Evolutionary conservation across 2,113 vertebrate species (phyloP), one percentile per base, ranked within the genome.

Genomic region (Gasterosteus nipponicus): DNA sequence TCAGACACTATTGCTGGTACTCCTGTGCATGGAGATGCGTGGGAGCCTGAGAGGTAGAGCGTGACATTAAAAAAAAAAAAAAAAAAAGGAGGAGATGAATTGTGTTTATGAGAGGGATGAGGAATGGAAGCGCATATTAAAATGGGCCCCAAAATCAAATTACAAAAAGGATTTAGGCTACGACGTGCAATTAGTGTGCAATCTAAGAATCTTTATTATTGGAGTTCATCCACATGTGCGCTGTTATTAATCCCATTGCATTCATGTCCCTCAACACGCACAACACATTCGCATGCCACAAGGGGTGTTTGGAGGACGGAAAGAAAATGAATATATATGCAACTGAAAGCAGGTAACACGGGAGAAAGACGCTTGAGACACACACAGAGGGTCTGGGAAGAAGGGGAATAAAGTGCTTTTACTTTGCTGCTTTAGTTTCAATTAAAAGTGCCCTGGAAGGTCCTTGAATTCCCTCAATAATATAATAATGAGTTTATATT

Each of bases 291-390:
- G 35, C 49, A 44, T 31, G 75, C 14, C 42, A 56, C 51, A 9
- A 16, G 35, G 35, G 72, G 10, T 44, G 63, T 66, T 41, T 41
- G 12, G 58, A 2, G 42, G 46, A 74, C 19, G 35, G 35, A 75
- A 47, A 62, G 69, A 54, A n/a, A 39, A 39, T 18, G 69, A 39
- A 80, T 54, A 35, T 60, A 80, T 85, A 63, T 41, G 51, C 57
- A 81, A 83, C 73, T 81, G 67, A 82, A 80, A 70, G 77, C 49
- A 14, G 73, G 29, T 66, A 73, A 73, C 12, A n/a, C 53, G n/a
- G 16, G 69, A 65, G 41, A 46, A 29, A 38, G 53, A 63, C 5
- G 29, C 51, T 54, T 14, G 44, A 38, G 38, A 38, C 54, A 51
- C 11, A 44, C 42, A 38, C 1, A 49, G 38, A 60, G 2, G 46